phyloP scores from a whole-genome alignment of 2,888 invertebrate species.

The Nemotelus nigrinus region DNA sequence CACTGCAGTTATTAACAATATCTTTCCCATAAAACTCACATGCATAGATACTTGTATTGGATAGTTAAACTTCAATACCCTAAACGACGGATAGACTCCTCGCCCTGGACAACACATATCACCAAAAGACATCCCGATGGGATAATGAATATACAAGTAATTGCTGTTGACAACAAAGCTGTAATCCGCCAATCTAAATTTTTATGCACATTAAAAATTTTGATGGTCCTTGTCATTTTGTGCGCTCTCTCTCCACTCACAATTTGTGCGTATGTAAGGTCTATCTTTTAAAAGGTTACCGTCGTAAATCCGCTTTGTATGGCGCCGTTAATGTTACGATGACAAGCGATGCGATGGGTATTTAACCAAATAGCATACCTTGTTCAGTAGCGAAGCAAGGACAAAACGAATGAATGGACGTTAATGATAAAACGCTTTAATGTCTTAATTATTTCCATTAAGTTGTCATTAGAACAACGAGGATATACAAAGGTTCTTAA shows the following conservation, averaged over 20 bases:
- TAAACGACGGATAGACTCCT: no score
- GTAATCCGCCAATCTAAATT: constrained; percentile 41
- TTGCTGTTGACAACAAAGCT: constrained; percentile 33
- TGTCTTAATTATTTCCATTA: constrained; percentile 47
- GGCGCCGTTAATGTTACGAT: not conserved
- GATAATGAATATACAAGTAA: constrained; percentile 33
- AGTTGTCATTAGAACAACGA: constrained; percentile 47
- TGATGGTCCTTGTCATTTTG: constrained; percentile 17
- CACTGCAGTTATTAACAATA: no score
- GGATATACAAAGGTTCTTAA: constrained; percentile 14
- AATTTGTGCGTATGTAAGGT: not conserved
- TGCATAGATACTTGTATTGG: no score
- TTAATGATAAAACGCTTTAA: constrained; percentile 47
- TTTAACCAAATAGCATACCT: not conserved
- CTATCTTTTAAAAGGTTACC: constrained; percentile 16
- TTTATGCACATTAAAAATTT: constrained; percentile 41
- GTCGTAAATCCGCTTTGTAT: constrained; percentile 21
- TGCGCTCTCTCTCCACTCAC: constrained; percentile 2
- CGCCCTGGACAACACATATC: no score
- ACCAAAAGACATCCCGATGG: constrained; percentile 25
- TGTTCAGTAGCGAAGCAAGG: constrained; percentile 2
- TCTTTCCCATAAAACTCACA: no score
- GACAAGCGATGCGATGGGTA: not conserved
- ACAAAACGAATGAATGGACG: constrained; percentile 26
- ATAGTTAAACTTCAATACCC: no score